phyloP scores from a whole-genome alignment of 2,888 invertebrate species.

The Griposia aprilina region DNA sequence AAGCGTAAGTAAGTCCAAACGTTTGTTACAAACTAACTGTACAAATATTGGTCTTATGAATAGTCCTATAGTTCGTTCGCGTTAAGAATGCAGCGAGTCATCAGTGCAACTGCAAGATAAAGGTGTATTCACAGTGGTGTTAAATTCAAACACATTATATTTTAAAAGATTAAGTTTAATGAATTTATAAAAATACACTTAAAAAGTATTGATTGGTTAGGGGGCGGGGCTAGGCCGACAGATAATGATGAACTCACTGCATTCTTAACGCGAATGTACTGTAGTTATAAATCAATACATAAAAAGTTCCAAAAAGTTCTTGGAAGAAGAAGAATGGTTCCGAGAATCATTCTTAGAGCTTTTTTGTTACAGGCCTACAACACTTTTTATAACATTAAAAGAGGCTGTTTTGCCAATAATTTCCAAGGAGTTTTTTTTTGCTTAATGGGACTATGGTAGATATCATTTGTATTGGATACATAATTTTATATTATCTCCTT shows the following conservation, averaged over 20 bases:
- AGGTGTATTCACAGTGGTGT: too few species aligned
- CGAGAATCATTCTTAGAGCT: too few species aligned
- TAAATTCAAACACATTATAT: too few species aligned
- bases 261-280: too few species aligned
- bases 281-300: neutral
- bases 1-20: neutral
- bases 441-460: neutral
- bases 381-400: neutral
- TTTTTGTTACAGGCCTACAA: neutral
- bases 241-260: too few species aligned
- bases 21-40: neutral
- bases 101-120: too few species aligned
- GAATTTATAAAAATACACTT: too few species aligned
- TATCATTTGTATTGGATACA: neutral
- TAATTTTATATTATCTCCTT: neutral
- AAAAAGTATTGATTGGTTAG: too few species aligned
- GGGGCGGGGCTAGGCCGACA: too few species aligned
- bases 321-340: neutral
- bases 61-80: too few species aligned
- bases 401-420: neutral
- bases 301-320: neutral
- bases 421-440: neutral
- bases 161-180: too few species aligned
- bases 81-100: too few species aligned
- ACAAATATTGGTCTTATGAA: neutral